phyloP scores from a whole-genome alignment of 2,888 invertebrate genomes.

The Sepioteuthis lessoniana region DNA sequence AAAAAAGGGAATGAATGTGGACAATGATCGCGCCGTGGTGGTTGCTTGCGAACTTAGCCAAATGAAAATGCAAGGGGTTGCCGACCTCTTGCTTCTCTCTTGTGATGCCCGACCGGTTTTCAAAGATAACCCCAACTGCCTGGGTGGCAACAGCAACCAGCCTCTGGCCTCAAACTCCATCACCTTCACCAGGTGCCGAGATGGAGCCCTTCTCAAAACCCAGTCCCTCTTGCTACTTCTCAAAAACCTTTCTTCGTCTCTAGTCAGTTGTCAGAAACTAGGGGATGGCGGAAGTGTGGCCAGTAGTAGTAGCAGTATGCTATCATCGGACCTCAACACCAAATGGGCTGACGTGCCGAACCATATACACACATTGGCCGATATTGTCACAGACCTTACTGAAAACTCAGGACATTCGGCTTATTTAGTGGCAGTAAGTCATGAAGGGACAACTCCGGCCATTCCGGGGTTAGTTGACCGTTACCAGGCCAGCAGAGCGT shows the following conservation, averaged over 20 bases:
- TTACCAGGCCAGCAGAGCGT: constrained; percentile 69
- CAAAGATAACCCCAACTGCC: constrained; percentile 58
- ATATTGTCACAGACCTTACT: constrained; percentile 67
- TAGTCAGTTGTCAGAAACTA: background rate
- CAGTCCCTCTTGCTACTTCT: constrained; percentile 36
- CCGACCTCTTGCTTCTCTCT: constrained; percentile 71
- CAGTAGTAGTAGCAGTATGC: background rate
- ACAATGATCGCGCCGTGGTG: constrained; percentile 63
- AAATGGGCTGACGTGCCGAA: constrained; percentile 65
- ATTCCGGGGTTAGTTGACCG: constrained; percentile 68
- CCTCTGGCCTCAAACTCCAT: background rate
- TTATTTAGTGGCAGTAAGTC: constrained; percentile 66
- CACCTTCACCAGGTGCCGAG: background rate
- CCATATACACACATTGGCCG: constrained; percentile 65
- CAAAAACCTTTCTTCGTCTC: background rate
- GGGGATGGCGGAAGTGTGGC: background rate
- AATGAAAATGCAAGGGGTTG: constrained; percentile 71
- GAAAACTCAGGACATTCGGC: constrained; percentile 71
- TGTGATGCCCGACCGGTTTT: constrained; percentile 71
- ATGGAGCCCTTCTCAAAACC: constrained; percentile 34
- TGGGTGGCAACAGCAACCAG: constrained; percentile 24
- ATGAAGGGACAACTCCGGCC: constrained; percentile 61
- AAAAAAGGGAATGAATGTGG: constrained; percentile 56
- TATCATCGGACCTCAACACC: constrained; percentile 49
- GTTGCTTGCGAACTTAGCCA: constrained; percentile 68